Evolutionary conservation across 2,888 invertebrate genomes (phyloP), one percentile per base, ranked within the genome.

Genomic region (Pachymerium ferrugineum): DNA sequence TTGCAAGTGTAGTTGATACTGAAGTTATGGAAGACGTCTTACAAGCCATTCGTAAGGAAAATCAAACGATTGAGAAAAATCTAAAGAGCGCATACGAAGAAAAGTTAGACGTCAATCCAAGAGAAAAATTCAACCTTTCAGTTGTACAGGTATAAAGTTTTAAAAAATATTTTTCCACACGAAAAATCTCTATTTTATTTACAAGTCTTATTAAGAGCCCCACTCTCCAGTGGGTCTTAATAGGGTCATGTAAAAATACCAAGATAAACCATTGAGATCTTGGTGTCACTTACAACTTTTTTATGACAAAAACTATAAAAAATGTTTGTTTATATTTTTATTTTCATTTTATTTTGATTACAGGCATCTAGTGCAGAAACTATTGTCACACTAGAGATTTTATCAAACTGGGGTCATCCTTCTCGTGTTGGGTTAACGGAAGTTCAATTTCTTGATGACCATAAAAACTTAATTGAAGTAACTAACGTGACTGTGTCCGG

Each of bases 321-420:
- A n/a, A n/a, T n/a, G n/a, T n/a, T 38, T 38, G 3, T 38, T 38
- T 38, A 38, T n/a, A 38, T 38, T 14, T 38, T 25, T 22, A 47
- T 6, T 22, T 54, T 19, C n/a, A n/a, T 10, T 54, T 54, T 54
- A 22, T 22, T 54, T 54, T 8, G 19, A 22, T 62, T 33, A 12
- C 31, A 69, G 33, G 30, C 28, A 30, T 31, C 31, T 19, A 10
- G 10, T 8, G 1, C 6, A 31, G 3, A 0, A 16, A 29, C 29
- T 14, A 69, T 10, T 22, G 71, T 71, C 28, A 22, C 19, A 19
- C 14, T 71, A 14, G 71, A 71, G 35, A 71, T 71, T 38, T 0
- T 4, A 31, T 71, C 71, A n/a, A 71, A 71, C 28, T 71, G 71
- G 71, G 71, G 71, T 14, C 35, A 71, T 35, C 71, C 71, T 0